Conservation (phyloP, 2,888 invertebrate genomes). For the Clusia tigrina region DNA sequence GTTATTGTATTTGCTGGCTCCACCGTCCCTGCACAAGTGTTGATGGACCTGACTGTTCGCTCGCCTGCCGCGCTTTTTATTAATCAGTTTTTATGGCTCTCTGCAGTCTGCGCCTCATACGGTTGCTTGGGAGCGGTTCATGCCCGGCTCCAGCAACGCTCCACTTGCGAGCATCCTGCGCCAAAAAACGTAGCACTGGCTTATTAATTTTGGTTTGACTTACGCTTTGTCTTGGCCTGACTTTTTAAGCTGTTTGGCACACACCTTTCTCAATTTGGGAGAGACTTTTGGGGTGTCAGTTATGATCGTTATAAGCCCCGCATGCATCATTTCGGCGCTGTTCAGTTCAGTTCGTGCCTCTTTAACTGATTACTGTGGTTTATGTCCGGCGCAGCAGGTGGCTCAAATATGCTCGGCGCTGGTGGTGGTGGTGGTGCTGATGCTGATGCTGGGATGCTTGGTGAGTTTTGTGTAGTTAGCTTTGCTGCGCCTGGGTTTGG, state of each 20-base stretch:
- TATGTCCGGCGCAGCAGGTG: conserved; percentile 56
- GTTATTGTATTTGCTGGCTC: background rate
- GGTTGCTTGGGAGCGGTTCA: background rate
- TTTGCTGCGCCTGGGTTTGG: conserved; percentile 12
- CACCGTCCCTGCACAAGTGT: conserved; percentile 35
- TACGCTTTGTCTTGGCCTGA: conserved; percentile 46
- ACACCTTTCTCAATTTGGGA: too few species aligned
- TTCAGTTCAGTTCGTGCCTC: conserved; percentile 4
- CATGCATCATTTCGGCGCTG: background rate
- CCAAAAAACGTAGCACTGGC: background rate
- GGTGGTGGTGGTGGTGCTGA: too few species aligned
- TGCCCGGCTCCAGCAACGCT: background rate
- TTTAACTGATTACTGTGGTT: conserved; percentile 52
- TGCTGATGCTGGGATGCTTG: too few species aligned
- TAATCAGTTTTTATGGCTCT: conserved; percentile 24
- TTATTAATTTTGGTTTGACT: conserved; percentile 55
- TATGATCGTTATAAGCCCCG: conserved; percentile 12
- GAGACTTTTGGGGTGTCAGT: conserved; percentile 2
- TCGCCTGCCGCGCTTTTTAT: conserved; percentile 25
- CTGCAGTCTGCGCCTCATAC: background rate
- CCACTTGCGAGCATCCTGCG: background rate
- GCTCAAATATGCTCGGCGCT: conserved; percentile 41
- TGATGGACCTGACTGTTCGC: conserved; percentile 36
- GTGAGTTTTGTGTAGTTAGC: background rate
- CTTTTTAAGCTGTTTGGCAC: conserved; percentile 12